Base-by-base conservation (phyloP, 2,113 vertebrate genomes). In the Mesembrinibis cayennensis region DNA sequence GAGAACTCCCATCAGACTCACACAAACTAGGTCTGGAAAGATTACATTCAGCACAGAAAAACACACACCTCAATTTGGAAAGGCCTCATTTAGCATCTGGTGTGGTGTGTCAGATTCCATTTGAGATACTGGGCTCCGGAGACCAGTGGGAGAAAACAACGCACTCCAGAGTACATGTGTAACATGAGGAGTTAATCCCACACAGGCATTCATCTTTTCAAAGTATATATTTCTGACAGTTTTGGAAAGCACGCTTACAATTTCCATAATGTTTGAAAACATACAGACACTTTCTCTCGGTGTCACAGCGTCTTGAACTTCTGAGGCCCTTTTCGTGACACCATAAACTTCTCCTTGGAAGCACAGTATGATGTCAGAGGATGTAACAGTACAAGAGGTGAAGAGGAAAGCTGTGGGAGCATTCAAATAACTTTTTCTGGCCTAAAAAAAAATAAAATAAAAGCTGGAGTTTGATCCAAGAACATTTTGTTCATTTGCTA, bases 401-500 rank as follows among this genome's bases (percentile, higher is more conserved):
- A 94, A 93, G 86, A 97, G 95, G 87, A 98, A 98, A 98, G 97
- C 98, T 97, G 94, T 98, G 97, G 97, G 96, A 97, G 93, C 96
- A 97, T 97, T 98, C 96, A 96, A 95, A 97, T 97, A 93, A 95
- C 97, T 97, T 96, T 97, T 97, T 97, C 95, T 97, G 96, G 91
- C 93, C 93, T 96, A 63, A 85, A 97, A 98, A 98, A 96, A 97
- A 98, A 97, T 91, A 96, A 95, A 94, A 96, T 96, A 73, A 98
- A 96, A 96, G 79, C 95, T 73, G 36, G 70, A 93, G 77, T 92
- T 95, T 96, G 93, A 96, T 97, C 92, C 96, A 97, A 96, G 98
- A 98, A 98, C 98, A 98, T 97, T 95, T 96, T 97, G 97, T 98
- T 96, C 98, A 94, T 97, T 90, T 94, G 95, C 95, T 97, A 86